phyloP scores from a whole-genome alignment of 1,140 invertebrate genomes.

The Drosophila persimilis region DNA sequence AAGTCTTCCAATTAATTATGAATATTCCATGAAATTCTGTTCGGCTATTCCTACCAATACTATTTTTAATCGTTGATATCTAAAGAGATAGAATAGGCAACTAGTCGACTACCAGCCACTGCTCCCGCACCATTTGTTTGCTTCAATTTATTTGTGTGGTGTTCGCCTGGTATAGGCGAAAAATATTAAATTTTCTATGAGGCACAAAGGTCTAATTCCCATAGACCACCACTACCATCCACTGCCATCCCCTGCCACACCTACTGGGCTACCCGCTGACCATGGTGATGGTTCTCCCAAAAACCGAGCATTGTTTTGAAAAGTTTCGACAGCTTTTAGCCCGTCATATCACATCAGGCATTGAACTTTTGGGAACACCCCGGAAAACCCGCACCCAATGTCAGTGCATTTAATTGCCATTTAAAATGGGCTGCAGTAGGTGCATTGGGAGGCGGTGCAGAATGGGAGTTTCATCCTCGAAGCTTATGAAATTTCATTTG shows the following conservation, averaged over 20 bases:
- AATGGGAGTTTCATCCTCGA: background rate
- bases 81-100: background rate
- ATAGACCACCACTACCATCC: background rate
- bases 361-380: slow-evolving; percentile 7
- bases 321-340: slow-evolving; percentile 68
- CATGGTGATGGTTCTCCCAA: background rate
- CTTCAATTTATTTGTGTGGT: slow-evolving; percentile 19
- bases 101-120: background rate
- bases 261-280: background rate
- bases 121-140: background rate
- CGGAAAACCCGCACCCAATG: slow-evolving; percentile 7
- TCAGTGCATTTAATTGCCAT: slow-evolving; percentile 66
- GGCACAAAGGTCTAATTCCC: slow-evolving; percentile 26
- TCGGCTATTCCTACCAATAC: no score
- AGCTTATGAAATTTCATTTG: slow-evolving; percentile 76
- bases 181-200: slow-evolving; percentile 38
- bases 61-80: no score
- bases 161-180: slow-evolving; percentile 5
- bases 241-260: no score
- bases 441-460: background rate
- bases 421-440: slow-evolving; percentile 56
- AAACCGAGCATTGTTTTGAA: slow-evolving; percentile 54
- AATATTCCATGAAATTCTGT: no score
- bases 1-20: no score
- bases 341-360: slow-evolving; percentile 53